Base-by-base conservation (phyloP, 2,888 invertebrate genomes). In the Petrolisthes manimaculis region DNA sequence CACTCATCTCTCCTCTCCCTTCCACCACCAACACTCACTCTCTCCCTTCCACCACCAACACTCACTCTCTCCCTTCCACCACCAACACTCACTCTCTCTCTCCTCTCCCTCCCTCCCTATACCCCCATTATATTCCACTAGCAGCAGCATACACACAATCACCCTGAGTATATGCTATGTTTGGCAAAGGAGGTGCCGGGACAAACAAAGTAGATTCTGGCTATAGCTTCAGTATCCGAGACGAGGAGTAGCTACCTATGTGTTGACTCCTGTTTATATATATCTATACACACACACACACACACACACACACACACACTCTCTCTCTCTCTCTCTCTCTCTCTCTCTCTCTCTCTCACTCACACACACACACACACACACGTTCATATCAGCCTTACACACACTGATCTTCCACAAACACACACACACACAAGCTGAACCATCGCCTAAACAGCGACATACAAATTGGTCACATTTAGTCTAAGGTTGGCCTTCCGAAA, bases 101-200 rank as follows among this genome's bases (percentile, higher is more conserved):
- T 14, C 61, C 61, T 61, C 61, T 61, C 61, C 61, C 77, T 77
- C 77, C 37, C 77, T 77, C 77, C 37, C 77, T 77, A n/a, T 77
- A n/a, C 37, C 77, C 37, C 77, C 37, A n/a, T 77, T 37, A 24
- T 21, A 75, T 12, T 24, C 24, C 75, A 75, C 75, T 21, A n/a
- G 24, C 4, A 12, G 12, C 75, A n/a, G 12, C 12, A 75, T 24
- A 12, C 21, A n/a, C 75, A 12, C 75, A n/a, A n/a, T n/a, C n/a
- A n/a, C n/a, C n/a, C n/a, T n/a, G n/a, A n/a, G n/a, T n/a, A n/a
- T n/a, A n/a, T n/a, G n/a, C n/a, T n/a, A n/a, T n/a, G n/a, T n/a
- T n/a, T n/a, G n/a, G n/a, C n/a, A n/a, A n/a, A n/a, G n/a, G n/a
- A n/a, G n/a, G n/a, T n/a, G n/a, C n/a, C n/a, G n/a, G n/a, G n/a